These are phyloP conservation scores for Nannospalax galili DNA, from an alignment of 2,113 vertebrate genomes.

Conservation along the genomic window DNA sequence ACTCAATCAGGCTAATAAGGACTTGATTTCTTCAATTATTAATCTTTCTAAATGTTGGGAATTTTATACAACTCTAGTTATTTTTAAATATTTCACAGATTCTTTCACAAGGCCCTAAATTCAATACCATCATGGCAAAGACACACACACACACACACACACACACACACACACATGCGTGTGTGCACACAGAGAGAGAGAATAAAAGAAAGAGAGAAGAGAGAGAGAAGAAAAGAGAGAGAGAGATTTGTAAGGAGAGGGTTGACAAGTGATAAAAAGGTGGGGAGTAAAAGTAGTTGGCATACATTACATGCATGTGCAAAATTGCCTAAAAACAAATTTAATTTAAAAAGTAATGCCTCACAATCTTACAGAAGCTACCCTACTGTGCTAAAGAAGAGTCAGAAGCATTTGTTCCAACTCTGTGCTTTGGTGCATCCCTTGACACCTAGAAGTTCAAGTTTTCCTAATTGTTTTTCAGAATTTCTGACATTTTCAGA, in stretches of 20 bases:
- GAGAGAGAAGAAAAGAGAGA: too few relatives aligned
- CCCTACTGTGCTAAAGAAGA: too few relatives aligned
- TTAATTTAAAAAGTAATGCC: not conserved
- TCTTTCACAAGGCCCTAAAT: not conserved
- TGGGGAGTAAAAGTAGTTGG: too few relatives aligned
- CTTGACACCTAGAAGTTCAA: not conserved
- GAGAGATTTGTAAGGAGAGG: not conserved
- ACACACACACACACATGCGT: too few relatives aligned
- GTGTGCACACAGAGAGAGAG: too few relatives aligned
- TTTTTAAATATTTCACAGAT: not conserved
- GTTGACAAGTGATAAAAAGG: too few relatives aligned
- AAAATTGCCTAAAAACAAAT: not conserved
- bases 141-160: too few relatives aligned
- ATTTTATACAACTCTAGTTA: not conserved
- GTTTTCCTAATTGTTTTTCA: not conserved
- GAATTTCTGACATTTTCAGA: conserved; percentile 13
- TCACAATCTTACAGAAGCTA: not conserved
- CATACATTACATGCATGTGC: not conserved
- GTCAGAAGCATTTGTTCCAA: not conserved
- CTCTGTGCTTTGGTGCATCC: too few relatives aligned
- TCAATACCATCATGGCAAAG: not conserved
- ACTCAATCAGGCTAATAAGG: not conserved
- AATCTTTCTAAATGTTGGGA: not conserved
- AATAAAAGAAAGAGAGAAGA: too few relatives aligned
- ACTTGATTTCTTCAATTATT: not conserved